phyloP scores from a whole-genome alignment of 2,888 invertebrate species.

The Coremacera marginata region DNA sequence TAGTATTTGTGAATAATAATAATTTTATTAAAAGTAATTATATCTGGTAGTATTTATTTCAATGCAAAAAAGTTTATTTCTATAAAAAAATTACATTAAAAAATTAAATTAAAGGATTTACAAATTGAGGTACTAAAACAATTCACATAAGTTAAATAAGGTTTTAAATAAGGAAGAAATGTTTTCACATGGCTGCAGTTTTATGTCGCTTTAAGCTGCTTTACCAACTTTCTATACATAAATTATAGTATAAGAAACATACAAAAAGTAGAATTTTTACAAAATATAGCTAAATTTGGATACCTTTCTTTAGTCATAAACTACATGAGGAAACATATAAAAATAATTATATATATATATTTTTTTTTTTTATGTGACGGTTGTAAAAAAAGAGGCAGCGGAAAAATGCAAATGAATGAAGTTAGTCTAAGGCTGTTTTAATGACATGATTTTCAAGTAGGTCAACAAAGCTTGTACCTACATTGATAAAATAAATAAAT shows the following conservation, averaged over 20 bases:
- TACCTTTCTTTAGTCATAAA: neutral
- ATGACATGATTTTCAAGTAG: slow-evolving; percentile 15
- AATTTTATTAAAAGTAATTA: slow-evolving; percentile 15
- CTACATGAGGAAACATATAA: neutral
- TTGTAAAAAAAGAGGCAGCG: too few relatives aligned
- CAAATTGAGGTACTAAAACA: slow-evolving; percentile 4
- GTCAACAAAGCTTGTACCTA: neutral
- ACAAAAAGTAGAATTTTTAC: neutral
- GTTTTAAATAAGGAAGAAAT: slow-evolving; percentile 4
- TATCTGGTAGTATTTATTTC: neutral
- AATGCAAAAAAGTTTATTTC: neutral
- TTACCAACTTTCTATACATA: neutral
- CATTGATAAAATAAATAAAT: slow-evolving; percentile 12
- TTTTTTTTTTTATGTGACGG: neutral
- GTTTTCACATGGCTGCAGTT: neutral
- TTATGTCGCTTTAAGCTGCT: neutral
- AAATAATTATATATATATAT: neutral
- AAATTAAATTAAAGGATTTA: slow-evolving; percentile 20
- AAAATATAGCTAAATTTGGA: neutral
- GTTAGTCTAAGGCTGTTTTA: neutral
- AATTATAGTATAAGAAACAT: neutral
- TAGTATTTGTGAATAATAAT: slow-evolving; percentile 22
- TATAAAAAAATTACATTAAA: neutral
- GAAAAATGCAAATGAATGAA: slow-evolving; percentile 2
- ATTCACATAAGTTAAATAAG: neutral